A percentile compares a stretch with the other conserved stretches of the same genome.
phyloP scores from a whole-genome alignment of 2,113 vertebrate genomes.

The Leucopsar rothschildi region DNA sequence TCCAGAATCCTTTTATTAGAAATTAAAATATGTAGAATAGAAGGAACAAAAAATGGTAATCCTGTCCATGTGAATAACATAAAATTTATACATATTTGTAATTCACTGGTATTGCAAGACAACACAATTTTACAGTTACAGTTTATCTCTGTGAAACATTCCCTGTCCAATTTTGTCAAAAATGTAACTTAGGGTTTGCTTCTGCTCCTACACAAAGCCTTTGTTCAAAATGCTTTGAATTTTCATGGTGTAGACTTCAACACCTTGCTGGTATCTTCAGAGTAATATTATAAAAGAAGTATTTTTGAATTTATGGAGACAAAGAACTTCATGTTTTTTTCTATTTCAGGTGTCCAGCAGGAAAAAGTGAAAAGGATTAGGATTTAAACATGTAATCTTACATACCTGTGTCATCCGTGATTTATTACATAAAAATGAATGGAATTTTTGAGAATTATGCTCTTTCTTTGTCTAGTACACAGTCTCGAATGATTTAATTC shows the following conservation, averaged over 20 bases:
- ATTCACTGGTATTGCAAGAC: neutral
- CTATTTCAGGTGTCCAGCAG: neutral
- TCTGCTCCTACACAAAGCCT: neutral
- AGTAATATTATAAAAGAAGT: accelerated
- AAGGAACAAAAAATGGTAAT: neutral
- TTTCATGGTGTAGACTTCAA: neutral
- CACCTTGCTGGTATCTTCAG: neutral
- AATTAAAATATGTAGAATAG: neutral
- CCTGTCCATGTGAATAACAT: neutral
- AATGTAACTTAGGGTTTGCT: neutral
- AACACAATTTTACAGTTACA: neutral
- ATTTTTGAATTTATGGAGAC: neutral
- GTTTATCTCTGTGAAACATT: neutral
- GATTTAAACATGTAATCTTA: neutral
- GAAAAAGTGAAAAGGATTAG: neutral
- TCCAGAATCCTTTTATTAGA: neutral
- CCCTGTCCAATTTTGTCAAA: neutral
- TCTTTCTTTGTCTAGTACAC: neutral
- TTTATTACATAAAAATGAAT: neutral
- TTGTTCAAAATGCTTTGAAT: neutral
- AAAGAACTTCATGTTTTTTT: neutral
- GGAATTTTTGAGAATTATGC: neutral
- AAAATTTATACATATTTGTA: neutral
- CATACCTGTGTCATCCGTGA: neutral
- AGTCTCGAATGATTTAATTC: neutral